Evolutionary conservation across 2,888 invertebrate species (phyloP).

Genomic region (Sarcophaga subvicina): DNA sequence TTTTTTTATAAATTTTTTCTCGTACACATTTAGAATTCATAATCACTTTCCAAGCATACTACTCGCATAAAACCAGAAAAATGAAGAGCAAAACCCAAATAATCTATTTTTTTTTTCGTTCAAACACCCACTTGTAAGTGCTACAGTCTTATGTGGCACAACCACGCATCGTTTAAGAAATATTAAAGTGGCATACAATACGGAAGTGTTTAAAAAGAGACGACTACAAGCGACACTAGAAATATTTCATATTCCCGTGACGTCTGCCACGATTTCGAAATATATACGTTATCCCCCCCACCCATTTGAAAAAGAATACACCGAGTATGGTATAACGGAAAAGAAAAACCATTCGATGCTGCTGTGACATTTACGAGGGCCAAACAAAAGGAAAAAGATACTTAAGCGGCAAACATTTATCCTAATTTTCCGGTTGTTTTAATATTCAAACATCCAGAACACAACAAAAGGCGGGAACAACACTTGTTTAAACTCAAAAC

Average conservation of each 20-base stretch:
- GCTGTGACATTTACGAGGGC: background rate
- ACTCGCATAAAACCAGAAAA: background rate
- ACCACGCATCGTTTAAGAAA: conserved; percentile 31
- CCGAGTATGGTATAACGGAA: conserved; percentile 40
- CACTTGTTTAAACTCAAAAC: conserved; percentile 10
- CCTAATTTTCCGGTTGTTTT: conserved; percentile 66
- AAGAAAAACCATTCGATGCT: conserved; percentile 5
- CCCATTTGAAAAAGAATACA: background rate
- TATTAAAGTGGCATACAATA: conserved; percentile 54
- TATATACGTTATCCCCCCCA: background rate
- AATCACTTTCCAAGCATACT: conserved; percentile 56
- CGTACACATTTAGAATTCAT: conserved; percentile 66
- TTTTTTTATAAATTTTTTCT: conserved; percentile 10
- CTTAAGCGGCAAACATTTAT: conserved; percentile 63
- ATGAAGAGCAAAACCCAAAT: conserved; percentile 18
- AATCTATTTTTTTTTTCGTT: conserved; percentile 18
- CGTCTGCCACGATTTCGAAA: conserved; percentile 54
- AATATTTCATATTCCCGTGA: conserved; percentile 67
- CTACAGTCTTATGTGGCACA: conserved; percentile 26
- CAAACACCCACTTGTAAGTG: conserved; percentile 49
- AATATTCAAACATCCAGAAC: conserved; percentile 41
- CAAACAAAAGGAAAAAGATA: conserved; percentile 25
- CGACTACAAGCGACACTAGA: conserved; percentile 38
- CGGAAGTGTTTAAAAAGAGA: conserved; percentile 35
- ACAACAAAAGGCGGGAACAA: background rate